These are phyloP conservation scores for Abrostola triplasia DNA, from an alignment of 2,888 invertebrate species.

Conservation along the genomic window DNA sequence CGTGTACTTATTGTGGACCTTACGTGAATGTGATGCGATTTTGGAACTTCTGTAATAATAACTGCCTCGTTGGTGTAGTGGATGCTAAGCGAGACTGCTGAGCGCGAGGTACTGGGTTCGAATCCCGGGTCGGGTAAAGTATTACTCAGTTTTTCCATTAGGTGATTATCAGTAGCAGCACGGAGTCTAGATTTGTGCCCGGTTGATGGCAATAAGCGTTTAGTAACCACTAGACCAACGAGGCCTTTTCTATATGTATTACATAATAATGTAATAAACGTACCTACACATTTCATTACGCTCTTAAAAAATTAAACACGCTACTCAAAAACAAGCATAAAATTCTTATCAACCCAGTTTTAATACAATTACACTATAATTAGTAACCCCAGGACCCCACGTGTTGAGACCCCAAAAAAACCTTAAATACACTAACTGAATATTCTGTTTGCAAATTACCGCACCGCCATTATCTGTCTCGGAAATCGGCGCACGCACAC, in stretches of 20 bases:
- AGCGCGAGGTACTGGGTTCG: no score
- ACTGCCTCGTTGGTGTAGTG: no score
- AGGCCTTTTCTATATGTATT: no score
- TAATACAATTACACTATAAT: slow-evolving; percentile 14
- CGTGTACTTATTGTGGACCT: slow-evolving; percentile 26
- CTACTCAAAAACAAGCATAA: background rate
- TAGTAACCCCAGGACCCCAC: slow-evolving; percentile 20
- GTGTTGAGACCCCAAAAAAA: slow-evolving; percentile 6
- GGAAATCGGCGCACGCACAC: slow-evolving; percentile 8
- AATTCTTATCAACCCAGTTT: slow-evolving; percentile 7
- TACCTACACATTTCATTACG: background rate
- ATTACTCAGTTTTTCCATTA: no score
- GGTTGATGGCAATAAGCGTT: no score
- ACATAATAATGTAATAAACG: background rate
- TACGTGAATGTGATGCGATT: background rate
- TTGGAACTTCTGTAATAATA: background rate
- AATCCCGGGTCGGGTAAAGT: no score
- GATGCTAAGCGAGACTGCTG: no score
- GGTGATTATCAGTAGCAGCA: no score
- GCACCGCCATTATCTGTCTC: slow-evolving; percentile 9
- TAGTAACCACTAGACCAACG: no score
- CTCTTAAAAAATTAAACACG: background rate
- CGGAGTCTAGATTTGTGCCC: no score
- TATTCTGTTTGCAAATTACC: slow-evolving; percentile 8
- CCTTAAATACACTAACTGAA: slow-evolving; percentile 2